Base-by-base conservation (phyloP, 2,888 invertebrate species). In the Pseudanteris insignis region DNA sequence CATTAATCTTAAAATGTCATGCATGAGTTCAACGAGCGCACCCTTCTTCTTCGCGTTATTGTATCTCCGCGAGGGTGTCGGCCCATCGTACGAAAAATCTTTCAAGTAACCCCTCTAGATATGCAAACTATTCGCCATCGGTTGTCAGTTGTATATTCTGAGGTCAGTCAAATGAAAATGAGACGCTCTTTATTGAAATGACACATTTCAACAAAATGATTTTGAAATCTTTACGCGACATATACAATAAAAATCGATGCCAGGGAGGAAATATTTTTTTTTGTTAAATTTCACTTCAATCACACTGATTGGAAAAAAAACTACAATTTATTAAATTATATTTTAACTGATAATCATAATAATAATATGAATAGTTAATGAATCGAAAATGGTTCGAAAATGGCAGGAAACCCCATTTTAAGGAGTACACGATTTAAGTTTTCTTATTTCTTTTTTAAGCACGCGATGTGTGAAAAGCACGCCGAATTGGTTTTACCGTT, bases 1-100 rank as follows among this genome's bases (percentile, higher is more conserved):
- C 57, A 44, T 59, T 59, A 59, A 59, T 59, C 51, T 51, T 59
- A 40, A 47, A 51, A 59, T 41, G 59, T 41, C 51, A 59, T 40
- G 51, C 51, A 30, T 59, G 46, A 40, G 44, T 40, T 46, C 58
- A 46, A 40, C 51, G 32, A 46, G 26, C 41, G 12, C 38, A 34
- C 40, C 50, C 58, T 37, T 26, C 41, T 48, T 57, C 47, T 57
- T 46, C 29, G 7, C 40, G 40, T 51, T 40, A 51, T 59, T 46
- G 47, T 59, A 41, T 47, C 53, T 41, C 40, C 28, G 37, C 12
- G 13, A 41, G 43, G 33, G 41, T 60, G 37, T 36, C 32, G 34
- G 40, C 3, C 29, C 41, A 40, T 11, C 38, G 43, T 21, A 28
- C 47, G 47, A 30, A 43, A 47, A 60, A 60, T 60, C 43, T 43